phyloP scores from a whole-genome alignment of 1,140 invertebrate species.

The Caerostris extrusa region DNA sequence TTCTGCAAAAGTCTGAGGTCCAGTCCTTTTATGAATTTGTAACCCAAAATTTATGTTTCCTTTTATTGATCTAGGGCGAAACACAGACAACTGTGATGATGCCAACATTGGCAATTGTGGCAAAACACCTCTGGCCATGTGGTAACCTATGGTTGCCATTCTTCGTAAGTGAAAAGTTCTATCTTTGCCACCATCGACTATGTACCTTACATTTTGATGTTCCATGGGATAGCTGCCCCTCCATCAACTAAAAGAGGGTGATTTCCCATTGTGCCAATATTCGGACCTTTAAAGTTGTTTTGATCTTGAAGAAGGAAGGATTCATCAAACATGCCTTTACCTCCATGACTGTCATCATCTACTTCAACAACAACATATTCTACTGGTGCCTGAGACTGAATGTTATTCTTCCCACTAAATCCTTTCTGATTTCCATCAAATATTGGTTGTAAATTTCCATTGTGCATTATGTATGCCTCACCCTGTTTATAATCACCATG shows the following conservation, averaged over 20 bases:
- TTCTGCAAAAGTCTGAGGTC: not conserved
- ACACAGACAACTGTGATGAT: too few species aligned
- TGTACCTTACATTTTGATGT: constrained; percentile 7
- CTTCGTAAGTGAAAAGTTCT: constrained; percentile 17
- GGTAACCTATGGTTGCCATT: constrained; percentile 27
- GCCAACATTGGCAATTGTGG: not conserved
- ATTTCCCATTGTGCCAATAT: not conserved
- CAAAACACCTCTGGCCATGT: constrained; percentile 39
- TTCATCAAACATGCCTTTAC: not conserved
- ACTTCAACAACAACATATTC: constrained; percentile 56
- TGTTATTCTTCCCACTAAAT: not conserved
- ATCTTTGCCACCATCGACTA: constrained; percentile 48
- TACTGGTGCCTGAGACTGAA: not conserved
- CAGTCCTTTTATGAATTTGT: constrained; percentile 10
- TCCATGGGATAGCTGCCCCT: not conserved
- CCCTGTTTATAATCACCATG: not conserved
- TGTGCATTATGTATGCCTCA: not conserved
- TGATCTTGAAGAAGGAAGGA: not conserved
- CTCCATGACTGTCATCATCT: not conserved
- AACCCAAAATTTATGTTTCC: constrained; percentile 62
- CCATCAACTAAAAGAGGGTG: not conserved
- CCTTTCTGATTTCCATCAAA: not conserved
- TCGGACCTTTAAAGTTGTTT: not conserved
- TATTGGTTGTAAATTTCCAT: not conserved
- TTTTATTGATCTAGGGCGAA: not conserved